Conservation (phyloP, 1,140 invertebrate genomes). For the Cecropterus lyciades region DNA sequence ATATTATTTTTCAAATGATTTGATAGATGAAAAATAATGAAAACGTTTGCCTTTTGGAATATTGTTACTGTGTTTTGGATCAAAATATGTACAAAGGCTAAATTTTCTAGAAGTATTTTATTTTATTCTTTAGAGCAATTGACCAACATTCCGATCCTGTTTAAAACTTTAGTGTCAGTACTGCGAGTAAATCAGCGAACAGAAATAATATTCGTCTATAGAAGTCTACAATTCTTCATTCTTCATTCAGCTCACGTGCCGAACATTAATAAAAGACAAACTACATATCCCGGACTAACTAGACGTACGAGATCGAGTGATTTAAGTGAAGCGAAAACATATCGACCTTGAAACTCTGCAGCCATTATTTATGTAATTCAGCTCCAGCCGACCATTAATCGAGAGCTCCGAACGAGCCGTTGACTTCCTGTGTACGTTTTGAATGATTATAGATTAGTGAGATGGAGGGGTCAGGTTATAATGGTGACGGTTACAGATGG, state of each 20-base stretch:
- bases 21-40: too few species aligned
- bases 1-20: too few species aligned
- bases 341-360: slow-evolving; percentile 38
- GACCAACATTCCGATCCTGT: too few species aligned
- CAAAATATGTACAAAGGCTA: too few species aligned
- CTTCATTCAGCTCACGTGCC: not conserved
- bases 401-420: slow-evolving; percentile 22
- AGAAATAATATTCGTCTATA: too few species aligned
- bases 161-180: too few species aligned
- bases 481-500: slow-evolving; percentile 53
- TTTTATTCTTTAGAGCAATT: too few species aligned
- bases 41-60: too few species aligned
- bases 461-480: slow-evolving; percentile 42
- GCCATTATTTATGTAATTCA: slow-evolving; percentile 39
- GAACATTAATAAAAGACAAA: slow-evolving; percentile 22
- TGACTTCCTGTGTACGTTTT: slow-evolving; percentile 24
- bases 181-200: too few species aligned
- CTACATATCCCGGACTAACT: not conserved
- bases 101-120: too few species aligned
- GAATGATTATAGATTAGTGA: slow-evolving; percentile 26
- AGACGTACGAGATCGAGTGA: slow-evolving; percentile 20
- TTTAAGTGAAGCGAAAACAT: slow-evolving; percentile 25
- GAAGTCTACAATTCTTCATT: not conserved
- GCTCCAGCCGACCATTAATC: slow-evolving; percentile 19
- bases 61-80: too few species aligned